These are phyloP conservation scores for cat (Felis catus) DNA, from an alignment of 2,113 vertebrate genomes.

Conservation along the genomic window DNA sequence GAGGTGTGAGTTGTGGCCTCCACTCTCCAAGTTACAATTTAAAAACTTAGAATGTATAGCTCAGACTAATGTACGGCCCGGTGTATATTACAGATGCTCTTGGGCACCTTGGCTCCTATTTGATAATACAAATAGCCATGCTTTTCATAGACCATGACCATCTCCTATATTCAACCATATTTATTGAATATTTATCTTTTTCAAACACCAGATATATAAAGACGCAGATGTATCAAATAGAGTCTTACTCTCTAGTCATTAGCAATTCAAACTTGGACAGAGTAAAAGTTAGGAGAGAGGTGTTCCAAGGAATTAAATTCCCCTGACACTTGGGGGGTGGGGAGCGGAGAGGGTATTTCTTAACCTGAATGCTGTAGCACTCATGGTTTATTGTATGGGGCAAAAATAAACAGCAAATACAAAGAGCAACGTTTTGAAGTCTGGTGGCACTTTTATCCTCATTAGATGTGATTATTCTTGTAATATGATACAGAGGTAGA, in stretches of 20 bases:
- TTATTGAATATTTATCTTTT: conserved; percentile 5
- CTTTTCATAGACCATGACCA: background rate
- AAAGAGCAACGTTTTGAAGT: conserved; percentile 3
- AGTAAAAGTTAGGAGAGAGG: background rate
- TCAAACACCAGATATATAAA: background rate
- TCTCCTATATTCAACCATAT: background rate
- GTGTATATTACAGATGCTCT: background rate
- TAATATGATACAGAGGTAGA: background rate
- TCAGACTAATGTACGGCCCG: background rate
- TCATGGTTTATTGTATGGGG: background rate
- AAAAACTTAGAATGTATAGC: background rate
- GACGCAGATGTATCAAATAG: background rate
- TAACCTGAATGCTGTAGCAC: background rate
- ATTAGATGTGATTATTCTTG: background rate
- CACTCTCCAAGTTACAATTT: background rate
- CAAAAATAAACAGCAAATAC: background rate
- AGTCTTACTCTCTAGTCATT: background rate
- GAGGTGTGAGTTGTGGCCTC: background rate
- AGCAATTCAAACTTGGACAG: background rate
- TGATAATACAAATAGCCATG: background rate
- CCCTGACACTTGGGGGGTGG: background rate
- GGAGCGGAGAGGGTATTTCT: background rate
- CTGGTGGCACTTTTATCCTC: background rate
- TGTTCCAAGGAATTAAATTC: background rate
- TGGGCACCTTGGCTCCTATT: background rate